These are phyloP conservation scores for Odontophorus gujanensis DNA, from an alignment of 2,113 vertebrate genomes.

Conservation along the genomic window DNA sequence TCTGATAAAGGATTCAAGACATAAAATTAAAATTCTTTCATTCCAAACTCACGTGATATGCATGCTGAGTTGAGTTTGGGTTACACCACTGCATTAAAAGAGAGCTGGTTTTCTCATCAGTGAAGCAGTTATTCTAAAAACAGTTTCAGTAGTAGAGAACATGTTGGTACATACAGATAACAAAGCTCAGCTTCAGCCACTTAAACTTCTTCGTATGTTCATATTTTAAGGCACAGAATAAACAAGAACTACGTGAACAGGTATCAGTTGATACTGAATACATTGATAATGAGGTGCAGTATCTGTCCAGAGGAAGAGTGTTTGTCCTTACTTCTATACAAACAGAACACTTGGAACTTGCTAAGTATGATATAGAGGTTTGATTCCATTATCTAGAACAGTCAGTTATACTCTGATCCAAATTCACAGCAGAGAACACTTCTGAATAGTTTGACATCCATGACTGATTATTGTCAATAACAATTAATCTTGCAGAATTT, in stretches of 20 bases:
- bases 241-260: constrained; percentile 76
- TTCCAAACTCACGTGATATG: constrained; percentile 20
- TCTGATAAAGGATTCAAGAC: constrained; percentile 21
- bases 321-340: background rate
- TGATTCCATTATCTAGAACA: background rate
- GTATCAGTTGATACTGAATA: constrained; percentile 39
- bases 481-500: background rate
- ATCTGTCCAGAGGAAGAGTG: constrained; percentile 17
- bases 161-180: constrained; percentile 24
- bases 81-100: constrained; percentile 11
- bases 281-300: background rate
- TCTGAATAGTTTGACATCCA: background rate
- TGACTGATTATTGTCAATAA: background rate
- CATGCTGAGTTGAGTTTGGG: constrained; percentile 26
- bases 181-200: constrained; percentile 55
- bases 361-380: background rate
- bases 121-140: constrained; percentile 50
- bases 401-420: constrained; percentile 6
- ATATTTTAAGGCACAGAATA: constrained; percentile 87
- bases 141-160: constrained; percentile 38
- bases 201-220: constrained; percentile 53
- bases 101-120: constrained; percentile 45
- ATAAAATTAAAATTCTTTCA: constrained; percentile 37
- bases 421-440: background rate
- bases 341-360: background rate